These are phyloP conservation scores for Parascotia fuliginaria DNA, from an alignment of 2,888 invertebrate genomes.

Conservation along the genomic window DNA sequence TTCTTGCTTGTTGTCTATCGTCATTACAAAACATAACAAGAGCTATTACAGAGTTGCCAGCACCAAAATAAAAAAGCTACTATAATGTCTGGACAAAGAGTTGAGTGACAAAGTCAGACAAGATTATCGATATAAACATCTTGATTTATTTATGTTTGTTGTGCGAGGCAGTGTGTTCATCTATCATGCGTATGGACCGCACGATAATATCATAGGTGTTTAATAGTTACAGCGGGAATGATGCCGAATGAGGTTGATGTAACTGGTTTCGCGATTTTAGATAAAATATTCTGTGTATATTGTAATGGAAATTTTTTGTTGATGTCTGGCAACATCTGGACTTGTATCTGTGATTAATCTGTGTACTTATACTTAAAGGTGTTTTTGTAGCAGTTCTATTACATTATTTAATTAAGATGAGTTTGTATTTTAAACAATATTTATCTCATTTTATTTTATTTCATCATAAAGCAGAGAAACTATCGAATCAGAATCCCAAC, in stretches of 20 bases:
- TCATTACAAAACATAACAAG: conserved; percentile 53
- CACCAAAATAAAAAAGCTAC: conserved; percentile 48
- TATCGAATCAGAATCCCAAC: conserved; percentile 16
- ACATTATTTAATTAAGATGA: not conserved
- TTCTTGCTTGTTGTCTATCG: conserved; percentile 60
- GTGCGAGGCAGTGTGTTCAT: conserved; percentile 63
- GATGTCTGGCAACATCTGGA: conserved; percentile 5
- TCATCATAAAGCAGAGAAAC: conserved; percentile 9
- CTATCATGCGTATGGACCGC: conserved; percentile 58
- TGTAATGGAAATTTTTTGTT: conserved; percentile 26
- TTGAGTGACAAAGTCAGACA: conserved; percentile 68
- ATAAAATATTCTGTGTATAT: conserved; percentile 29
- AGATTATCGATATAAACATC: conserved; percentile 65
- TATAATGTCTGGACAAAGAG: conserved; percentile 57
- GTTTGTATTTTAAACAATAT: not conserved
- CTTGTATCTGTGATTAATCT: conserved; percentile 6
- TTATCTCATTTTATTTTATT: conserved; percentile 21
- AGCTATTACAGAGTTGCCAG: conserved; percentile 65
- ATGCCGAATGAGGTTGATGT: conserved; percentile 38
- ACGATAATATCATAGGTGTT: conserved; percentile 62
- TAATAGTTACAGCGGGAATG: conserved; percentile 40
- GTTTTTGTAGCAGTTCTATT: not conserved
- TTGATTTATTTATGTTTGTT: conserved; percentile 71
- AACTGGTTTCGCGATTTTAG: conserved; percentile 41
- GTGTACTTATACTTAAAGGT: not conserved